Evolutionary conservation across 1,140 invertebrate genomes (phyloP), one percentile per base, ranked within the genome.

Genomic region (Danaus plexippus): DNA sequence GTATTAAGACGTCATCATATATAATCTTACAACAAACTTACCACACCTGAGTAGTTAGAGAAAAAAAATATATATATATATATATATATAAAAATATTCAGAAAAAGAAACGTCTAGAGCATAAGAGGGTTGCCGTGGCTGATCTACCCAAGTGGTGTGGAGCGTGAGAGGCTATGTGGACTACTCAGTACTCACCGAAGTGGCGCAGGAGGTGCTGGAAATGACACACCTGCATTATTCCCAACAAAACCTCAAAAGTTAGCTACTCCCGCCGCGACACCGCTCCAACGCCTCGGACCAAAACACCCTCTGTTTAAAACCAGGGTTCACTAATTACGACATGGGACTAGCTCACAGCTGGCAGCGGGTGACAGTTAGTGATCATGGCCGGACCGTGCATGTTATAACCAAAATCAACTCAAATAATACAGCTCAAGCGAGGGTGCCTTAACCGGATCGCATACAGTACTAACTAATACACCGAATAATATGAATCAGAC

Each of bases 141-240:
- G 45, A 54, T 49, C 42, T 59, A 59, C 43, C 40, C 13, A 43
- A 41, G 52, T 52, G 45, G 11, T 46, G 53, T 59, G 57, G 67
- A 66, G 63, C 66, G 66, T 64, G 66, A 69, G 61, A 69, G 69
- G 66, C 64, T 57, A 66, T 62, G 64, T 61, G 67, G 64, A 63
- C 61, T 32, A 32, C 22, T 88, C 77, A 63, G 60, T 32, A 32
- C 22, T 88, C 77, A 88, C 87, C 87, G 79, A 87, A 85, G 72
- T 87, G 87, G 70, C 84, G 74, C 67, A 88, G 68, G 47, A 88
- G 87, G 66, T 88, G 87, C 75, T 88, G 87, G 84, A 88, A 88
- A 87, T 88, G 87, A 83, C 87, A 88, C 81, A 88, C 87, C 79
- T 88, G 87, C 87, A 88, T 88, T 77, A 80, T 86, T 80, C 68